Evolutionary conservation across 1,140 invertebrate species (phyloP), one percentile per base, ranked within the genome.

Genomic region (Drosophila fuyamai): DNA sequence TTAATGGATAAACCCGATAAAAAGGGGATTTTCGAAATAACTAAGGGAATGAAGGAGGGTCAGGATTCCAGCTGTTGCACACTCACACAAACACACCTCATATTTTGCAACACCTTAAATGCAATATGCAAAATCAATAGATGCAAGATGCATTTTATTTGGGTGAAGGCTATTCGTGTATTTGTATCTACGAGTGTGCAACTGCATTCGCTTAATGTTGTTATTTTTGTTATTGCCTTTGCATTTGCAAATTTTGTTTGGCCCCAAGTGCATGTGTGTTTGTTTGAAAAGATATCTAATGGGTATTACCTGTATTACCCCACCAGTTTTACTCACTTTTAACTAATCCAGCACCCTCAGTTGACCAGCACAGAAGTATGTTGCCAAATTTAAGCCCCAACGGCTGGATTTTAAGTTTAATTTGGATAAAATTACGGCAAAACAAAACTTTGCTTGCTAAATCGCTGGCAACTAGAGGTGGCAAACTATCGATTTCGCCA

Each of bases 81-180:
- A 29, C 41, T 41, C 47, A 47, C 27, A 14, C 54, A 29, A 54
- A n/a, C 41, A 48, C 29, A 41, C 57, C 43, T 43, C 41, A 40
- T 18, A n/a, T 32, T n/a, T 51, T 55, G 38, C 70, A 75, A 63
- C 51, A 74, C 57, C 48, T 40, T 41, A 48, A 29, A 35, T 57
- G 61, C 66, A 68, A 53, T 54, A 86, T 70, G 83, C 79, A 89
- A 71, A 70, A 83, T 89, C 76, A 88, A 66, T 76, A 66, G 73
- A 66, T 58, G 72, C 59, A 66, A 66, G 57, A 65, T 73, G 54
- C 54, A 80, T 58, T 62, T 61, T 51, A 67, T 66, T 66, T 79
- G 35, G 66, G 63, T 75, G 60, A 60, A 77, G 58, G 61, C 59
- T 68, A 27, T 43, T 41, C 44, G 56, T 47, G 35, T 5, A 46